Base-by-base conservation (phyloP, 2,888 invertebrate species). In the Dermolepida albohirtum region DNA sequence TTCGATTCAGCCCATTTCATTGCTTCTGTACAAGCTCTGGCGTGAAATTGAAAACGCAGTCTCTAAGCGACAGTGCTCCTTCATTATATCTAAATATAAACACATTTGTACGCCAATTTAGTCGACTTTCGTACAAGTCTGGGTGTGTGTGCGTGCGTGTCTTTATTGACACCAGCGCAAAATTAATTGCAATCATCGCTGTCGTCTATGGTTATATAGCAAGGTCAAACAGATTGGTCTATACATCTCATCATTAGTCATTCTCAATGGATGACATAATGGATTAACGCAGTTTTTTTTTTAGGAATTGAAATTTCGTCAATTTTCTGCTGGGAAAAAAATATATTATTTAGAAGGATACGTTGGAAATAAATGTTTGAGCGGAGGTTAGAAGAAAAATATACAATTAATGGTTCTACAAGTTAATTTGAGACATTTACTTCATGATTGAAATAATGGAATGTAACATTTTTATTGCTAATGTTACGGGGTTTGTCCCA, bases 131-230 rank as follows among this genome's bases (percentile, higher is more conserved):
- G 22, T 49, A 17, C n/a, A 16, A 10, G 49, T 34, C 34, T 34
- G 34, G 10, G 8, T 34, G 34, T 7, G 22, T 17, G 49, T 22
- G 17, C 17, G 17, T n/a, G 22, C 22, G 22, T 12, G 11, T 16
- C 16, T 49, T 22, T 14, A 49, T 49, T 49, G 49, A 22, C 49
- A 49, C 17, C 49, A 17, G 22, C 22, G 17, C 49, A 7, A 49
- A 49, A 49, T 11, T 17, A 49, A 49, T 49, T 49, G 49, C 12
- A 16, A 49, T 49, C 49, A 49, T 49, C 49, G 17, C 49, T 49
- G 16, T 22, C 49, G 49, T 49, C 49, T 49, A 49, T n/a, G 49
- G 10, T 17, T 0, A 17, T 17, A n/a, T 16, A 49, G 8, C 49
- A 49, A 49, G 49, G 49, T 49, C 49, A 22, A 49, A 14, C 14